Base-by-base conservation (phyloP, 2,888 invertebrate species). In the Octodonta nipae region DNA sequence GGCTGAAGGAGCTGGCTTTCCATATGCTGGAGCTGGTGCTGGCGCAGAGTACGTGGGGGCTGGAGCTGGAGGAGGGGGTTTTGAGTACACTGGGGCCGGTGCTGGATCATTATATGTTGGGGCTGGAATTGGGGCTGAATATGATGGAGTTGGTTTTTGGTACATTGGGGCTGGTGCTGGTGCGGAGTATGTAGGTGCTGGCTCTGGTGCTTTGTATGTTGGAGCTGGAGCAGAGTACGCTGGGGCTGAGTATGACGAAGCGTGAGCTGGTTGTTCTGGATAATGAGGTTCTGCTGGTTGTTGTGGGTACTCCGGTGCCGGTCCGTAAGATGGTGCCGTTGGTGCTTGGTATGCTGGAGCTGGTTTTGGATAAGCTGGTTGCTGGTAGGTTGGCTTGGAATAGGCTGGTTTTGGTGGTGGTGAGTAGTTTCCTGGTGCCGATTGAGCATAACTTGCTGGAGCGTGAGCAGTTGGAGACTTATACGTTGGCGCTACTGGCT, bases 191-290 rank as follows among this genome's bases (percentile, higher is more conserved):
- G 28, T 10, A 20, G 40, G 35, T 14, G 33, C 36, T 2, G 35
- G 22, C 15, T 16, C 25, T n/a, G 38, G 35, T 10, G 41, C 41
- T 33, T 45, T 43, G n/a, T 35, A 7, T 33, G 42, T 33, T 15
- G 31, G 27, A 5, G 35, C 26, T 2, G 20, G 14, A 25, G 20
- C 8, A 5, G 15, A 11, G 16, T 25, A 17, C 26, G 33, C 22
- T 30, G 38, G 6, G 11, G 16, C 22, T 36, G 40, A 14, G 33
- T 15, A 15, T n/a, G 13, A 26, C 26, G 11, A 32, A 26, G 26
- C 26, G 14, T n/a, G 13, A 12, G 16, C 26, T 4, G 31, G 25
- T 28, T 27, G 11, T 10, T n/a, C 11, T 26, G 38, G 22, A 16
- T 25, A 10, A 15, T 40, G 37, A 13, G 29, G 15, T 20, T 37